Conservation (phyloP, 2,888 invertebrate species). For the Tipula helvola region DNA sequence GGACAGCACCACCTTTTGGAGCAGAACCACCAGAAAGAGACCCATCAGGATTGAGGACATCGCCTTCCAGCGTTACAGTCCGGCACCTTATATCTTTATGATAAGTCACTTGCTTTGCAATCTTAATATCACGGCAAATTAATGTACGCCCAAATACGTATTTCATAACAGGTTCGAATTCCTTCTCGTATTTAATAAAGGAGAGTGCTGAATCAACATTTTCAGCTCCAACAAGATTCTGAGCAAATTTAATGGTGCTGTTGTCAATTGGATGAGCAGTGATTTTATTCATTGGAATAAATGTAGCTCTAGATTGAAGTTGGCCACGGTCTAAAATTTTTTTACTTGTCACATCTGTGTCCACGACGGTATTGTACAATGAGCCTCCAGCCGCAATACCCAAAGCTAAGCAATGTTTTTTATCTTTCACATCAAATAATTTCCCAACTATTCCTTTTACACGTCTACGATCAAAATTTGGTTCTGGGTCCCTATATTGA, state of each 20-base stretch:
- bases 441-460: constrained; percentile 72
- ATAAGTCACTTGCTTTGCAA: constrained; percentile 69
- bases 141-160: constrained; percentile 80
- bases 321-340: constrained; percentile 71
- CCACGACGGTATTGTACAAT: constrained; percentile 82
- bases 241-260: constrained; percentile 49
- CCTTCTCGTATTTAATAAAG: constrained; percentile 55
- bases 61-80: constrained; percentile 83
- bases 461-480: constrained; percentile 50
- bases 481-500: constrained; percentile 64
- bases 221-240: constrained; percentile 60
- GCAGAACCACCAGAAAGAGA: constrained; percentile 77
- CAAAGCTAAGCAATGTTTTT: constrained; percentile 58
- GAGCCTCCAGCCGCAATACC: constrained; percentile 76
- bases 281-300: constrained; percentile 88
- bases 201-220: constrained; percentile 74
- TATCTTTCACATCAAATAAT: constrained; percentile 61
- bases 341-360: constrained; percentile 74
- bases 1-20: constrained; percentile 44
- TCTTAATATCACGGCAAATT: constrained; percentile 67
- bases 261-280: constrained; percentile 46
- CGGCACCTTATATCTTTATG: constrained; percentile 52
- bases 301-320: constrained; percentile 66
- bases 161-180: constrained; percentile 63
- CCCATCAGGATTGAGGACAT: constrained; percentile 83